Evolutionary conservation across 2,113 vertebrate genomes (phyloP).

Genomic region (Laticauda laticaudata): DNA sequence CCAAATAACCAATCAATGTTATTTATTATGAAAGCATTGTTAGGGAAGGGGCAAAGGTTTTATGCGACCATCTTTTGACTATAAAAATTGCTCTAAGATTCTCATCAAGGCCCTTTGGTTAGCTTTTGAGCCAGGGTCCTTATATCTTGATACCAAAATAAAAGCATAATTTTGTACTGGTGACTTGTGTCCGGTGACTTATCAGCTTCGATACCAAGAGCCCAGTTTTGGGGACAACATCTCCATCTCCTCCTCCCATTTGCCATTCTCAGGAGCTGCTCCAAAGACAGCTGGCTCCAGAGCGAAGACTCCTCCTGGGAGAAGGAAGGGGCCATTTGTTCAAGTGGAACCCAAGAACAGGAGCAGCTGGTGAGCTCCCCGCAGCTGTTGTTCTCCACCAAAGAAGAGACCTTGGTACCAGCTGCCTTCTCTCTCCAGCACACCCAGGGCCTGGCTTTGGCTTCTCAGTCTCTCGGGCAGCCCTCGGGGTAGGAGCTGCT

Average conservation of each 20-base stretch:
- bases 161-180: no score
- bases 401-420: constrained; percentile 30
- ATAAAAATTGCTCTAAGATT: no score
- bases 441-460: fast-evolving
- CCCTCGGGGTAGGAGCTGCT: neutral
- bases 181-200: no score
- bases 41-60: no score
- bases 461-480: neutral
- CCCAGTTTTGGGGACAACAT: neutral
- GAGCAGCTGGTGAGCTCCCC: neutral
- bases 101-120: no score
- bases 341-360: neutral
- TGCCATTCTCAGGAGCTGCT: neutral
- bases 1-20: no score
- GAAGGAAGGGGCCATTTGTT: neutral
- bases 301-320: neutral
- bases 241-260: neutral
- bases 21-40: no score
- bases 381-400: neutral
- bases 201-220: no score
- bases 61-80: no score
- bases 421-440: constrained; percentile 57
- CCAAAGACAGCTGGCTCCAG: neutral
- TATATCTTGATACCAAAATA: no score
- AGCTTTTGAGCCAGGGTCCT: no score